A percentile compares a stretch with the other conserved stretches of the same genome.
phyloP scores from a whole-genome alignment of 2,888 invertebrate genomes.

The Fragum whitleyi region DNA sequence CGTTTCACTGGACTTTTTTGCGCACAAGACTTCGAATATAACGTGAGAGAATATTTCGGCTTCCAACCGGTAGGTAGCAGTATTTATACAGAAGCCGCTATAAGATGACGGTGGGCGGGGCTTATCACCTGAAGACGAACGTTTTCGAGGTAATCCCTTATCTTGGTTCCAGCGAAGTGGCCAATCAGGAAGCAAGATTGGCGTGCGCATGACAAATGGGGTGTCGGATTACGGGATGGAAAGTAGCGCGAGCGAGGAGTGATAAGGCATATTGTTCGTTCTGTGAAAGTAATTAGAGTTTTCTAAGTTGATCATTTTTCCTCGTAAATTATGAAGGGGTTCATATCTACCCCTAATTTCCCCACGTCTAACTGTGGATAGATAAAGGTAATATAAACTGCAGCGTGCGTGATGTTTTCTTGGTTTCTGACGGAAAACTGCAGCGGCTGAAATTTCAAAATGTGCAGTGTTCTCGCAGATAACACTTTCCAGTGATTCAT shows the following conservation, averaged over 20 bases:
- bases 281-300: slow-evolving; percentile 46
- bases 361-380: too few relatives aligned
- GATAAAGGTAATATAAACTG: background rate
- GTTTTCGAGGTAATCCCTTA: slow-evolving; percentile 25
- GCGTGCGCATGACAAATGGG: slow-evolving; percentile 55
- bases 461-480: too few relatives aligned
- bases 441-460: too few relatives aligned
- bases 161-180: slow-evolving; percentile 20
- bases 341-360: background rate
- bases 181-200: slow-evolving; percentile 49
- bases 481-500: too few relatives aligned
- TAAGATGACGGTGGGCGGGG: slow-evolving; percentile 41
- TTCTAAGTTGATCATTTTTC: slow-evolving; percentile 2
- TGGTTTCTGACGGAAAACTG: too few relatives aligned
- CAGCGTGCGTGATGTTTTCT: background rate
- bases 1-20: background rate
- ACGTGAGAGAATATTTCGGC: slow-evolving; percentile 9
- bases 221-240: slow-evolving; percentile 43
- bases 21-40: background rate
- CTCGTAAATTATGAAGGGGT: slow-evolving; percentile 2
- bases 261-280: slow-evolving; percentile 49
- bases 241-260: slow-evolving; percentile 29
- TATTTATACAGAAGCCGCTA: slow-evolving; percentile 47
- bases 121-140: slow-evolving; percentile 13
- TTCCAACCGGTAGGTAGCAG: background rate